Conservation (phyloP, 2,888 invertebrate genomes). For the Bursaphelenchus okinawaensis region DNA sequence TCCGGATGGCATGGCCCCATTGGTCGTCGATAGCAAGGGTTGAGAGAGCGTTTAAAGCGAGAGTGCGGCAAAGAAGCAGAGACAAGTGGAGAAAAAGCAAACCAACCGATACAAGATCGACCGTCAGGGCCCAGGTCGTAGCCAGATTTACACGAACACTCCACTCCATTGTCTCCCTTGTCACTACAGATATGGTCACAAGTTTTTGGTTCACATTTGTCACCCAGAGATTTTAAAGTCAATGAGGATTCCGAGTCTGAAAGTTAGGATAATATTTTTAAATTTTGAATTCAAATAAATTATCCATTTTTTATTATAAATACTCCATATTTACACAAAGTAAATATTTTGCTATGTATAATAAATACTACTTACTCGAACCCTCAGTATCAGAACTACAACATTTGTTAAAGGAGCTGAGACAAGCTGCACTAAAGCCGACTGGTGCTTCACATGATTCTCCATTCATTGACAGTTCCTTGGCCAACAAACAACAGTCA, state of each 20-base stretch:
- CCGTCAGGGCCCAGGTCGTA: constrained; percentile 53
- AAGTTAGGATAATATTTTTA: too few species aligned
- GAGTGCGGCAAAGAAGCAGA: neutral
- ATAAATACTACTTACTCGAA: too few species aligned
- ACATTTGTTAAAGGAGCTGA: constrained; percentile 52
- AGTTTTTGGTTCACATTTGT: constrained; percentile 38
- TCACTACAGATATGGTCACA: constrained; percentile 56
- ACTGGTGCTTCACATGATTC: constrained; percentile 47
- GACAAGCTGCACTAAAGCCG: constrained; percentile 49
- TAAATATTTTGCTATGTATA: too few species aligned
- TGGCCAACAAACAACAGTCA: constrained; percentile 56
- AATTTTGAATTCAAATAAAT: too few species aligned
- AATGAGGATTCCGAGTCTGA: too few species aligned
- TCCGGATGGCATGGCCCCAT: neutral
- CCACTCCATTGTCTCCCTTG: constrained; percentile 39
- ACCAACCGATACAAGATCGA: constrained; percentile 49
- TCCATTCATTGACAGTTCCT: constrained; percentile 43
- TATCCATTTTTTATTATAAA: too few species aligned
- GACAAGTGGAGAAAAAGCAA: neutral
- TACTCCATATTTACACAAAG: too few species aligned
- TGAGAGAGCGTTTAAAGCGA: neutral
- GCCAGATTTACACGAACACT: constrained; percentile 53
- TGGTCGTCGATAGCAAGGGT: neutral
- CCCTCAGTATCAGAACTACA: constrained; percentile 29
- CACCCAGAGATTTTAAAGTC: too few species aligned